A percentile compares a stretch with the other conserved stretches of the same genome.
These are phyloP conservation scores for Metacarcinus magister DNA, from an alignment of 2,888 invertebrate genomes.

Conservation along the genomic window DNA sequence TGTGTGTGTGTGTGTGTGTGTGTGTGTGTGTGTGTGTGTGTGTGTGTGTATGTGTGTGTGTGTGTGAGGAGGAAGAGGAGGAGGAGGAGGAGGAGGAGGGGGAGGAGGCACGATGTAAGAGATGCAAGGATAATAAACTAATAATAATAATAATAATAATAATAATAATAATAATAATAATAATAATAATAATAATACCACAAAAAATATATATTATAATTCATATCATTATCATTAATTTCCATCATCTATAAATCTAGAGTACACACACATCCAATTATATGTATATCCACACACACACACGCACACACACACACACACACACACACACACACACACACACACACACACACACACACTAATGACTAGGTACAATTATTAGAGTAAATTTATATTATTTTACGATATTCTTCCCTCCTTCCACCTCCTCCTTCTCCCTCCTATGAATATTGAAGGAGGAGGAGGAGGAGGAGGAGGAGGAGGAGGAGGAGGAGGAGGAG, in stretches of 20 bases:
- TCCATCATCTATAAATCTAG: neutral
- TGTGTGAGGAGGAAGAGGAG: no score
- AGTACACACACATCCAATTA: no score
- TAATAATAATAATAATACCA: neutral
- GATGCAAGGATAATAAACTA: neutral
- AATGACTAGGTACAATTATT: neutral
- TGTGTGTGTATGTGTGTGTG: no score
- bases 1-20: no score
- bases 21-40: no score
- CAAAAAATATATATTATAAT: neutral
- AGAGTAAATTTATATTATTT: neutral
- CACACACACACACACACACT: conserved; percentile 26
- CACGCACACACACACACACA: neutral
- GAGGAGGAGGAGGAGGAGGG: no score
- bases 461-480: neutral
- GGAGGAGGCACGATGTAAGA: no score
- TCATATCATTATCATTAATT: neutral
- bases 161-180: conserved; percentile 26
- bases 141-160: neutral
- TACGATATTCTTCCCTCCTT: neutral
- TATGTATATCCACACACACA: neutral
- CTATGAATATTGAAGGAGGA: conserved; percentile 26
- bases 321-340: conserved; percentile 26
- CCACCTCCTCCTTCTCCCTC: neutral
- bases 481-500: neutral